Evolutionary conservation across 2,113 vertebrate genomes (phyloP).

Genomic region (Caracal caracal): DNA sequence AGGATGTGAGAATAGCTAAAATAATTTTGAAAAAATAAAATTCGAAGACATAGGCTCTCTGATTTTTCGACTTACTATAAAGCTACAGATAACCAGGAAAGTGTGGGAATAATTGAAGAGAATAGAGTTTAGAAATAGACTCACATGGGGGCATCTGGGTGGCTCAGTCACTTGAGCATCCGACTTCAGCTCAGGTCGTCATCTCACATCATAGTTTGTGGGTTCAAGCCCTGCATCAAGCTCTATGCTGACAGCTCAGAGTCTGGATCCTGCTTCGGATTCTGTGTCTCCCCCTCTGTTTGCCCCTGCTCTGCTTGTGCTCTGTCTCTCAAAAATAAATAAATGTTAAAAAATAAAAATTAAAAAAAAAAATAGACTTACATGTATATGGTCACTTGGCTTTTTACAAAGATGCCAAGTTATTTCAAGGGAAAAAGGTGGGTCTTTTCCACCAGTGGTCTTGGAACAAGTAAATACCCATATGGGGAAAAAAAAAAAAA

Average conservation of each 20-base stretch:
- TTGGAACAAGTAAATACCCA: neutral
- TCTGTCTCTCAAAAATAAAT: too few relatives aligned
- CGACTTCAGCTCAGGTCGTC: too few relatives aligned
- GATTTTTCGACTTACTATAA: neutral
- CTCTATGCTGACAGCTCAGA: too few relatives aligned
- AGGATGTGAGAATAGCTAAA: neutral
- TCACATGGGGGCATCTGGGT: neutral
- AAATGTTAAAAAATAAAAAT: too few relatives aligned
- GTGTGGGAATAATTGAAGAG: neutral
- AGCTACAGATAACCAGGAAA: neutral
- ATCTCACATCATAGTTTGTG: too few relatives aligned
- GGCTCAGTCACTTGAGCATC: too few relatives aligned
- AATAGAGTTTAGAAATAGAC: neutral
- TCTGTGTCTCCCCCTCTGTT: too few relatives aligned
- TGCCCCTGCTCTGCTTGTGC: too few relatives aligned
- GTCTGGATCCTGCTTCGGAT: too few relatives aligned
- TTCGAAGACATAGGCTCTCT: neutral
- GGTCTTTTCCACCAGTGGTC: neutral
- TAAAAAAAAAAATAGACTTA: neutral
- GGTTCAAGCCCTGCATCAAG: too few relatives aligned
- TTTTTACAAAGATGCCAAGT: neutral
- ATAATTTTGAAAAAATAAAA: conserved; percentile 29
- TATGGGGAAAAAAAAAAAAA: neutral
- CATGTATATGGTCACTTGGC: neutral
- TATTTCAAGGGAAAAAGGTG: conserved; percentile 20